Conservation (phyloP, 2,888 invertebrate species). For the Heliconius ismenius region DNA sequence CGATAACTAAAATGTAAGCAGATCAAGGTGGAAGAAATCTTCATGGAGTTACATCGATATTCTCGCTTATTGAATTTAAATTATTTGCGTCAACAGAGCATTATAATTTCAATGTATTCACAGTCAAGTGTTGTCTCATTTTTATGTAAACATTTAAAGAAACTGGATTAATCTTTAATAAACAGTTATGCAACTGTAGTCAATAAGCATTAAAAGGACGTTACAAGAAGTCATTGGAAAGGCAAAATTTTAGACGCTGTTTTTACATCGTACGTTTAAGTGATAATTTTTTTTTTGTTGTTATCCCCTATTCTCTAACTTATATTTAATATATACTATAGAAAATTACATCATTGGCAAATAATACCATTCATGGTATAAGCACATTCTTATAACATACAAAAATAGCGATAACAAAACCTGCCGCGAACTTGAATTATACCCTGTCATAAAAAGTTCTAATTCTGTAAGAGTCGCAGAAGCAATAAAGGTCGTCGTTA, state of each 20-base stretch:
- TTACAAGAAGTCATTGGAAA: neutral
- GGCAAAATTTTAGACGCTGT: neutral
- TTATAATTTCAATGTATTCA: constrained; percentile 54
- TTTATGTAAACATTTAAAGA: constrained; percentile 25
- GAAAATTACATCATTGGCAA: neutral
- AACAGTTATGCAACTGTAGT: constrained; percentile 25
- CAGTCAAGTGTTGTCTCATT: constrained; percentile 38
- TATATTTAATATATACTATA: neutral
- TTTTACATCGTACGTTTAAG: neutral
- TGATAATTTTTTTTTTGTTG: no score
- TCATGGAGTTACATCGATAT: constrained; percentile 57
- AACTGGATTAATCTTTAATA: constrained; percentile 18
- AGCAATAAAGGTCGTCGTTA: constrained; percentile 65
- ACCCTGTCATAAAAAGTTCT: constrained; percentile 29
- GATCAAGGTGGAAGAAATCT: constrained; percentile 65
- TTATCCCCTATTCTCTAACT: neutral
- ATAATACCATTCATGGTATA: no score
- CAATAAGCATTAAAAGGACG: neutral
- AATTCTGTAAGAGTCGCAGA: constrained; percentile 43
- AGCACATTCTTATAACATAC: no score
- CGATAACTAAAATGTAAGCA: constrained; percentile 44
- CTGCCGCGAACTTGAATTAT: constrained; percentile 32
- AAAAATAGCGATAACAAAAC: neutral
- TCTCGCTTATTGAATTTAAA: constrained; percentile 61
- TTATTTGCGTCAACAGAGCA: constrained; percentile 64